Percentiles rank a stretch among this genome's conserved stretches.
Conservation (phyloP, 2,888 invertebrate species). For the Agrenia bidenticulata region DNA sequence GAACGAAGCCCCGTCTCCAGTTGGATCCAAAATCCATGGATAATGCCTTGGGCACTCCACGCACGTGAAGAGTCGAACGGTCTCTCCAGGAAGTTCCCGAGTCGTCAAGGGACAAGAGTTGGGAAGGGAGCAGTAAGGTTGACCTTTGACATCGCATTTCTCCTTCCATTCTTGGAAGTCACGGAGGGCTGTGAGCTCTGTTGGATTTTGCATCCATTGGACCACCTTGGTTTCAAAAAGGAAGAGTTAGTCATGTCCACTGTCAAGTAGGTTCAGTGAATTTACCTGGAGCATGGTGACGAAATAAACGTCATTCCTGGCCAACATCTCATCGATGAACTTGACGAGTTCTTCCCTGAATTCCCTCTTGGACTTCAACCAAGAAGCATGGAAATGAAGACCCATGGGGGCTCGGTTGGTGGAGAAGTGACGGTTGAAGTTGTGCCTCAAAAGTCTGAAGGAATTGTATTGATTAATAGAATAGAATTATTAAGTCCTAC, state of each 20-base stretch:
- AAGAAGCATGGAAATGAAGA: slow-evolving; percentile 87
- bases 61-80: slow-evolving; percentile 87
- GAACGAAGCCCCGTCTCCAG: slow-evolving; percentile 72
- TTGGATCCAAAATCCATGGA: slow-evolving; percentile 91
- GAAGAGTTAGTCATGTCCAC: not conserved
- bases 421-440: slow-evolving; percentile 90
- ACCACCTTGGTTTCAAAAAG: slow-evolving; percentile 65
- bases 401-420: slow-evolving; percentile 87
- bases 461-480: not conserved
- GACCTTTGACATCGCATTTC: slow-evolving; percentile 90
- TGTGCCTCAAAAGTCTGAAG: slow-evolving; percentile 77
- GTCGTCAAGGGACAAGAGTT: slow-evolving; percentile 88
- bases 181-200: slow-evolving; percentile 77
- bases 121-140: slow-evolving; percentile 87
- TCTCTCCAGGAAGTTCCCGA: slow-evolving; percentile 87
- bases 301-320: slow-evolving; percentile 87
- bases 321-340: slow-evolving; percentile 90
- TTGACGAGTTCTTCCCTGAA: slow-evolving; percentile 86
- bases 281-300: slow-evolving; percentile 78
- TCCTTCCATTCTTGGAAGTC: slow-evolving; percentile 96
- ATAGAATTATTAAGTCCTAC: not conserved
- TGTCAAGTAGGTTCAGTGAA: too few species aligned
- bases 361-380: slow-evolving; percentile 91
- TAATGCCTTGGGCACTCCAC: slow-evolving; percentile 96
- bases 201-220: slow-evolving; percentile 95